Evolutionary conservation across 2,797 vertebrate species (phyloP), one percentile per base, ranked within the genome.

Genomic region (Falco rusticolus): DNA sequence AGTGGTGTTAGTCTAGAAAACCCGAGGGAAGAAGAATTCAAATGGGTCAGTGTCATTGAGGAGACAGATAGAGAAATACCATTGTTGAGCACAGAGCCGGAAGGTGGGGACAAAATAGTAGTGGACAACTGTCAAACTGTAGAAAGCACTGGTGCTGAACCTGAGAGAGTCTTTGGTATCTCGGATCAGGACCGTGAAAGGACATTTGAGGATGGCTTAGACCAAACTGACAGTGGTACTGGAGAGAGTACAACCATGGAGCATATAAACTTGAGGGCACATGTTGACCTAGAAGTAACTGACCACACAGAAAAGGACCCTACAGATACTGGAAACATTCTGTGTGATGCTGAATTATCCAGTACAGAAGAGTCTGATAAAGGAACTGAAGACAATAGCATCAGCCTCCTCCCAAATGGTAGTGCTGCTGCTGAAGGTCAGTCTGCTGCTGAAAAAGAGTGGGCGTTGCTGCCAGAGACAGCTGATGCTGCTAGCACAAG

Each of bases 311-410:
- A 68, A 87, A 94, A 93, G 57, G 31, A 72, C 37, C 56, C 60
- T 84, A 15, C 64, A 88, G 47, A 82, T 77, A 26, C 72, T 96
- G 93, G 89, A 89, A 89, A 92, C 18, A 20, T 69, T 93, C 63
- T 83, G 9, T 86, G 50, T 94, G 81, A 72, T 64, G n/a, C 91
- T 96, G 81, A 91, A 28, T 78, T 96, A 64, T 7, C 81, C 72
- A 82, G 80, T 83, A 37, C 84, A 37, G 94, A 96, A 92, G 94
- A 97, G 51, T 94, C 92, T 94, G 97, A 85, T 91, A 94, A 94
- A 95, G 97, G 57, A 97, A 97, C 37, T 57, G 97, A 80, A 98
- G 97, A 59, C 96, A 97, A 54, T 96, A 79, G 34, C 47, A 69
- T 92, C 84, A 86, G 22, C 53, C n/a, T 51, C 60, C n/a, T 94